Conservation (phyloP, 1,140 invertebrate species). For the Lordiphosa clarofinis region DNA sequence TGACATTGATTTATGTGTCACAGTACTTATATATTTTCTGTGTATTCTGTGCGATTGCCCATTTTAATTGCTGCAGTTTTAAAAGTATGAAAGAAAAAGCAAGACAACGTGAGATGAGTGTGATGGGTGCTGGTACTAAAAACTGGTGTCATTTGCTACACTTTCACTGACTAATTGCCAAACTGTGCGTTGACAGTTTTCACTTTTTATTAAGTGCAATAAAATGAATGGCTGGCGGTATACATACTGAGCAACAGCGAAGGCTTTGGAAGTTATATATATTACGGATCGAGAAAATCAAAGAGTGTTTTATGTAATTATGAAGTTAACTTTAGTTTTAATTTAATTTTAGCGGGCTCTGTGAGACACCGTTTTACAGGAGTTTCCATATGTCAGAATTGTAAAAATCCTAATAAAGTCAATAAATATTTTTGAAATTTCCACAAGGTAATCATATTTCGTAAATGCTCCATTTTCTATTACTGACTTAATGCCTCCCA, state of each 20-base stretch:
- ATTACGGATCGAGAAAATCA: too few species aligned
- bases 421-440: too few species aligned
- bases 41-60: slow-evolving; percentile 31
- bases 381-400: too few species aligned
- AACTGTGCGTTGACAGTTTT: slow-evolving; percentile 55
- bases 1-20: slow-evolving; percentile 52
- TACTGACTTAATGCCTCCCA: too few species aligned
- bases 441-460: too few species aligned
- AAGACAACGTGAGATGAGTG: neutral
- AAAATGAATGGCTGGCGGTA: slow-evolving; percentile 15
- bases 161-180: slow-evolving; percentile 63
- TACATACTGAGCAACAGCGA: slow-evolving; percentile 2
- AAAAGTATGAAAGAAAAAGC: slow-evolving; percentile 1
- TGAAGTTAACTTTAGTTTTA: too few species aligned
- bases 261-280: slow-evolving; percentile 1
- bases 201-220: slow-evolving; percentile 54
- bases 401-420: too few species aligned
- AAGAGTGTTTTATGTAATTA: neutral
- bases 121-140: slow-evolving; percentile 1
- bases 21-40: slow-evolving; percentile 34
- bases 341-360: too few species aligned
- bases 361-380: too few species aligned
- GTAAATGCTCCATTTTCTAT: too few species aligned
- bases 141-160: slow-evolving; percentile 44
- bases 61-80: slow-evolving; percentile 43